These are phyloP conservation scores for Myiozetetes cayanensis DNA, from an alignment of 2,113 vertebrate species.

Conservation along the genomic window DNA sequence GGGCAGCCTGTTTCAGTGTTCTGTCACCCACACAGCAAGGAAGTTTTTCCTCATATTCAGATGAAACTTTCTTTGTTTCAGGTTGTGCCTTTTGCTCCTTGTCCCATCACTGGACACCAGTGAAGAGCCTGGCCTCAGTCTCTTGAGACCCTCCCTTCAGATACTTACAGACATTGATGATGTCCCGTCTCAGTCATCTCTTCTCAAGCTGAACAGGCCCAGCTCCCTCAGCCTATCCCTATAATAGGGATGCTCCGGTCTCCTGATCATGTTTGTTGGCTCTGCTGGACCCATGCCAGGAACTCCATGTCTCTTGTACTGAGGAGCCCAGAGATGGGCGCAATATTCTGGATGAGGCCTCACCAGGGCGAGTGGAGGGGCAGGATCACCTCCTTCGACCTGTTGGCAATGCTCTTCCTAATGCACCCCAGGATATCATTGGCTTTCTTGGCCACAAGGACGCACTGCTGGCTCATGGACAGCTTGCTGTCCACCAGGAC, in stretches of 20 bases:
- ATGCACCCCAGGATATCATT: not conserved
- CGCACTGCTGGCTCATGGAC: not conserved
- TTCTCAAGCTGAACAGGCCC: not conserved
- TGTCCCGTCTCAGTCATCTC: not conserved
- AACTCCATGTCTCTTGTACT: not conserved
- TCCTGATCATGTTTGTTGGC: not conserved
- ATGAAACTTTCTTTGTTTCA: not conserved
- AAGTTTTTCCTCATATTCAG: not conserved
- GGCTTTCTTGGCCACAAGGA: not conserved
- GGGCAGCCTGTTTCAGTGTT: not conserved
- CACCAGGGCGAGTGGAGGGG: not conserved
- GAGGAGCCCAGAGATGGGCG: not conserved
- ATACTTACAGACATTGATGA: not conserved
- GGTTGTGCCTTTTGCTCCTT: not conserved
- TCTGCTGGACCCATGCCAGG: not conserved
- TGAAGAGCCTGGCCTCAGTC: not conserved
- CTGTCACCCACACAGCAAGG: not conserved
- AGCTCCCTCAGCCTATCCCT: not conserved
- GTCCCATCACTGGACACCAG: not conserved
- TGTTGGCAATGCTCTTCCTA: not conserved
- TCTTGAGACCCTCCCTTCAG: not conserved
- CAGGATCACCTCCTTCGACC: not conserved
- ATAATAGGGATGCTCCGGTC: not conserved
- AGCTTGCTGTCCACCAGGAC: not conserved
- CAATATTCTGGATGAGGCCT: not conserved